These are phyloP conservation scores for Pangasius macronema DNA, from an alignment of 2,797 vertebrate genomes.

Conservation along the genomic window DNA sequence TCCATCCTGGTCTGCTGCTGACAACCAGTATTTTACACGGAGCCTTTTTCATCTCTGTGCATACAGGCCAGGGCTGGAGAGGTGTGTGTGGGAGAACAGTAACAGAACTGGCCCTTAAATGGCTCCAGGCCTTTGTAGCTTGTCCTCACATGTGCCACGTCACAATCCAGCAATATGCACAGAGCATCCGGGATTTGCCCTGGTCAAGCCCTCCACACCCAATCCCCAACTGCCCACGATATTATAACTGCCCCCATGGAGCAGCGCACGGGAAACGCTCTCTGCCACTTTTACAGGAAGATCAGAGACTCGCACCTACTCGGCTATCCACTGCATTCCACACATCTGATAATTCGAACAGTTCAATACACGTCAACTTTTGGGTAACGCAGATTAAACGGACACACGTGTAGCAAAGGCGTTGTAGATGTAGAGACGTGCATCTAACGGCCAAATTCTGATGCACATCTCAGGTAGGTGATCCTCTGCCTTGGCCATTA, in stretches of 20 bases:
- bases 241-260: constrained; percentile 51
- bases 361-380: background rate
- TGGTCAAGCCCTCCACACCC: constrained; percentile 62
- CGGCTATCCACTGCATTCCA: background rate
- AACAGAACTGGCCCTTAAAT: constrained; percentile 69
- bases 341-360: background rate
- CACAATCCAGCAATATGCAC: constrained; percentile 64
- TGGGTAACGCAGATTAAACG: background rate
- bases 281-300: background rate
- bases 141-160: constrained; percentile 72
- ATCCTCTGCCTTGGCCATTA: background rate
- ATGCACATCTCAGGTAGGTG: background rate
- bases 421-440: background rate
- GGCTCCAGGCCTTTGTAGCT: constrained; percentile 66
- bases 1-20: constrained; percentile 45
- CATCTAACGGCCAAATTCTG: background rate
- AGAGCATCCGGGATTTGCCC: constrained; percentile 65
- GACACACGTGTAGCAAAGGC: background rate
- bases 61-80: constrained; percentile 30
- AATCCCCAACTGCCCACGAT: constrained; percentile 47
- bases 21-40: constrained; percentile 43
- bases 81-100: constrained; percentile 31
- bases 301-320: constrained; percentile 28
- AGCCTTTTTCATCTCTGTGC: constrained; percentile 43
- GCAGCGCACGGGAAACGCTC: constrained; percentile 45